Conservation (phyloP, 2,797 vertebrate species). For the Pitangus sulphuratus region DNA sequence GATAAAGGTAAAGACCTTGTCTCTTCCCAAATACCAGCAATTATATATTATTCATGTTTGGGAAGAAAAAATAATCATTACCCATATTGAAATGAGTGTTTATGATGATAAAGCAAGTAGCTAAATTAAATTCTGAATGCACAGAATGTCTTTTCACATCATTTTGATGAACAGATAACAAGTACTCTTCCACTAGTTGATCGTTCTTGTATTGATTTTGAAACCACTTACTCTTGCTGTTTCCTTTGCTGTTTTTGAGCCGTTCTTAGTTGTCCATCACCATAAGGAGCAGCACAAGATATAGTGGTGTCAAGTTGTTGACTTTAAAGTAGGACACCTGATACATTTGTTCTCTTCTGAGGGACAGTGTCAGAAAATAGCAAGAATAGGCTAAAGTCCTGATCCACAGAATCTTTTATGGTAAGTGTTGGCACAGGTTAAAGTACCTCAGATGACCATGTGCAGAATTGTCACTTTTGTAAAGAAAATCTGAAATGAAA, state of each 20-base stretch:
- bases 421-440: neutral
- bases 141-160: constrained; percentile 49
- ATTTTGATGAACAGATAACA: constrained; percentile 75
- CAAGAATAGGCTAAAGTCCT: neutral
- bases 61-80: constrained; percentile 61
- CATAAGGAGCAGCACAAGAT: constrained; percentile 16
- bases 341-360: constrained; percentile 23
- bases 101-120: constrained; percentile 73
- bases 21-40: constrained; percentile 70
- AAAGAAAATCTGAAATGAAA: neutral
- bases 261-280: constrained; percentile 62
- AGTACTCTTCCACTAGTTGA: constrained; percentile 70
- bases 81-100: constrained; percentile 68
- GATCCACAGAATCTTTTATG: neutral
- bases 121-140: constrained; percentile 66
- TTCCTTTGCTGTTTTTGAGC: constrained; percentile 64
- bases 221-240: constrained; percentile 64
- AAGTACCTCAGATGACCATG: neutral
- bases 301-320: neutral
- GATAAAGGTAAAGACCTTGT: constrained; percentile 70
- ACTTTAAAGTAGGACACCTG: constrained; percentile 7
- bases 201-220: constrained; percentile 76
- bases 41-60: constrained; percentile 77
- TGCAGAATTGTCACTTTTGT: neutral
- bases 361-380: neutral